phyloP scores from a whole-genome alignment of 2,888 invertebrate genomes.

The Aporophyla nigra region DNA sequence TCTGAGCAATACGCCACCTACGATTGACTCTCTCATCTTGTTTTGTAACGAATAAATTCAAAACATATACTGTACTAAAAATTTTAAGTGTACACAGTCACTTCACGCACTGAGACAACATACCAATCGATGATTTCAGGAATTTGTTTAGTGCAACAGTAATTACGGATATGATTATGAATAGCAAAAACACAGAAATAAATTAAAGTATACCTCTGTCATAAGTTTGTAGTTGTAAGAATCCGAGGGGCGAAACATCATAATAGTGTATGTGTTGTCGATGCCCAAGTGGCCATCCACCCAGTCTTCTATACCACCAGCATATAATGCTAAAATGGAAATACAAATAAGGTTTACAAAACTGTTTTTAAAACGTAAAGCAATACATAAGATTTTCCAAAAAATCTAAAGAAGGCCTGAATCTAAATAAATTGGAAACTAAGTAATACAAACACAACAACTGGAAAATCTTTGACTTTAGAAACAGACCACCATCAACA shows the following conservation, averaged over 20 bases:
- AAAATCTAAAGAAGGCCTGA: neutral
- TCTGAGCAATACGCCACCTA: neutral
- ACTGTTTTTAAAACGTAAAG: neutral
- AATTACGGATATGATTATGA: neutral
- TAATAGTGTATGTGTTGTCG: slow-evolving; percentile 86
- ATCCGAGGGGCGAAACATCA: slow-evolving; percentile 84
- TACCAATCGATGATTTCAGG: neutral
- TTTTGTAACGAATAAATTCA: neutral
- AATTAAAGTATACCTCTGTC: slow-evolving; percentile 77
- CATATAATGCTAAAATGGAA: slow-evolving; percentile 81
- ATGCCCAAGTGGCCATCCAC: slow-evolving; percentile 86
- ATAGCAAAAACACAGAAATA: slow-evolving; percentile 8
- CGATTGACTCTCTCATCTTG: neutral
- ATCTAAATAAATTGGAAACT: neutral
- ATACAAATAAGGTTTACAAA: slow-evolving; percentile 2
- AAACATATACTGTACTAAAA: neutral
- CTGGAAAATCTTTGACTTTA: neutral
- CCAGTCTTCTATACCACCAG: slow-evolving; percentile 89
- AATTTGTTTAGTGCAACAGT: neutral
- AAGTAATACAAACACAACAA: neutral
- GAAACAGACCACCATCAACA: neutral
- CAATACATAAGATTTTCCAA: neutral
- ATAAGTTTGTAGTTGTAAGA: slow-evolving; percentile 77
- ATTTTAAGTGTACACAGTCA: neutral
- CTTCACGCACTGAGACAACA: neutral